These are phyloP conservation scores for Amblyopsis hoosieri DNA, from an alignment of 2,797 vertebrate species.

Conservation along the genomic window DNA sequence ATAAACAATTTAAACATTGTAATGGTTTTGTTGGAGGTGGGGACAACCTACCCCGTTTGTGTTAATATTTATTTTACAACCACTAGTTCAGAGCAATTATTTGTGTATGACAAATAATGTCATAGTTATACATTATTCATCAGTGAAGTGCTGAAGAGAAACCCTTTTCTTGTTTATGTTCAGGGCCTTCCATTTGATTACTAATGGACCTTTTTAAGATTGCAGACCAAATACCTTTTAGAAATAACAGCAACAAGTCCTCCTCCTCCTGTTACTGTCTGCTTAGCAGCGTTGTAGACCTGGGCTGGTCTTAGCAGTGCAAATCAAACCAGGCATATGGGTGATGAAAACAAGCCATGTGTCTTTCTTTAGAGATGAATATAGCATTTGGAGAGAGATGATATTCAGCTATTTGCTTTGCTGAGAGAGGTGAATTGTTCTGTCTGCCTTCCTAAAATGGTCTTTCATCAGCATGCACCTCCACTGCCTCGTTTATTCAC, in stretches of 20 bases:
- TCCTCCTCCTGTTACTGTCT: constrained; percentile 5
- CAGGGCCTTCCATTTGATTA: constrained; percentile 14
- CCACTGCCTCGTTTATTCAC: constrained; percentile 63
- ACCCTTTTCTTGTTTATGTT: constrained; percentile 26
- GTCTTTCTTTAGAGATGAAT: constrained; percentile 23
- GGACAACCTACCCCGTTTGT: too few relatives aligned
- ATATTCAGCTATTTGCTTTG: constrained; percentile 45
- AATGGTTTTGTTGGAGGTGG: too few relatives aligned
- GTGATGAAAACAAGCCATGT: constrained; percentile 11
- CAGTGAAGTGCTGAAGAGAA: constrained; percentile 32
- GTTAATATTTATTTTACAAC: too few relatives aligned
- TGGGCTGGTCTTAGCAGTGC: constrained; percentile 6
- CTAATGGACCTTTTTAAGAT: constrained; percentile 10
- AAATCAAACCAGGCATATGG: constrained; percentile 12
- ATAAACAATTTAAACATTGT: too few relatives aligned
- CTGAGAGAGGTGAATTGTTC: constrained; percentile 34
- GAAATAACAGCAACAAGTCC: constrained; percentile 9
- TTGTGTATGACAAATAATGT: too few relatives aligned
- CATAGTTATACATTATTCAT: constrained; percentile 50
- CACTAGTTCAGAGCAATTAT: too few relatives aligned
- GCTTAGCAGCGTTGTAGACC: constrained; percentile 12
- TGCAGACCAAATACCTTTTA: constrained; percentile 1
- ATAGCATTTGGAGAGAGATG: constrained; percentile 30
- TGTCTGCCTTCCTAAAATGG: constrained; percentile 36
- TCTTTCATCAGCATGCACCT: constrained; percentile 67